These are phyloP conservation scores for Myathropa florea DNA, from an alignment of 2,888 invertebrate species.

Conservation along the genomic window DNA sequence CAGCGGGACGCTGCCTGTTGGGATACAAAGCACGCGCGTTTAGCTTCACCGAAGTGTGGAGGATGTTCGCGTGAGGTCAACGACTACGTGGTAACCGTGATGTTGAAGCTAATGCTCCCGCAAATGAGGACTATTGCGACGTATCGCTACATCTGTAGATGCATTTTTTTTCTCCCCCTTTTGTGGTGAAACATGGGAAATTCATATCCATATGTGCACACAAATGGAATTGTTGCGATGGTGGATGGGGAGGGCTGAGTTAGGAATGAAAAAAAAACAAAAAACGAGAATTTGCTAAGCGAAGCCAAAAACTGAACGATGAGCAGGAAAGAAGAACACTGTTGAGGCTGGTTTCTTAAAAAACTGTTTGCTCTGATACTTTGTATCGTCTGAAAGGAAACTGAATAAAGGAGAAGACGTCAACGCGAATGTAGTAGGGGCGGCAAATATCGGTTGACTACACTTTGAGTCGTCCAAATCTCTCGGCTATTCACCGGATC, in stretches of 20 bases:
- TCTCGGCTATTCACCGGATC: too few species aligned
- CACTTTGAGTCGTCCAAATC: too few species aligned
- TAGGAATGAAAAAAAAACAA: too few species aligned
- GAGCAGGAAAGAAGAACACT: not conserved
- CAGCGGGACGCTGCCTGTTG: too few species aligned
- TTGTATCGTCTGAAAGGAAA: not conserved
- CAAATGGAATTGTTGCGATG: not conserved
- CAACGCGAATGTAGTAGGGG: not conserved
- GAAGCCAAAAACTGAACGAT: too few species aligned
- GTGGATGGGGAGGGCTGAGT: not conserved
- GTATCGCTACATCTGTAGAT: conserved; percentile 8
- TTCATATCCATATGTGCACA: not conserved
- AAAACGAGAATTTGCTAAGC: too few species aligned
- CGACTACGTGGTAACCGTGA: conserved; percentile 18
- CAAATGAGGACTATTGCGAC: conserved; percentile 27
- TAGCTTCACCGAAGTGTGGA: conserved; percentile 24
- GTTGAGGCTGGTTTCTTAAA: not conserved
- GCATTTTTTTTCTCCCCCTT: not conserved
- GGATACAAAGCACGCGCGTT: conserved; percentile 37
- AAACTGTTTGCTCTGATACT: not conserved
- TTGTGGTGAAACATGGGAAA: conserved; percentile 2
- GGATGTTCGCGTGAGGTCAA: conserved; percentile 38
- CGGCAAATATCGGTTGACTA: too few species aligned
- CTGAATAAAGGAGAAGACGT: not conserved
- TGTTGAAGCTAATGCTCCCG: conserved; percentile 8